phyloP scores from a whole-genome alignment of 2,113 vertebrate species.

The Stictonetta naevosa region DNA sequence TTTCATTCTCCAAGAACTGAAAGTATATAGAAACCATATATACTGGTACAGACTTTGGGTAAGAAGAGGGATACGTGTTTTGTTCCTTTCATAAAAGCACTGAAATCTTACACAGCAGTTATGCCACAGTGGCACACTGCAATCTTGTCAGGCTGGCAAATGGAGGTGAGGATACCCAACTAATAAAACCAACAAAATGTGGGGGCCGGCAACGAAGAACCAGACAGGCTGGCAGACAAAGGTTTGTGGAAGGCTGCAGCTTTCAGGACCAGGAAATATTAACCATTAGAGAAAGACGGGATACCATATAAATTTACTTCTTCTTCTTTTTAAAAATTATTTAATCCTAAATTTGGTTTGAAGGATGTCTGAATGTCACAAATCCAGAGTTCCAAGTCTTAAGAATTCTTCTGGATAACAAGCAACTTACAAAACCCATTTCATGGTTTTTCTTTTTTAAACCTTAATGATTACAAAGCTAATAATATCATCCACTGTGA shows the following conservation, averaged over 20 bases:
- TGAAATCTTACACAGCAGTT: not conserved
- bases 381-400: not conserved
- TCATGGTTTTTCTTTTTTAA: not conserved
- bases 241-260: not conserved
- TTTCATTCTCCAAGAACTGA: not conserved
- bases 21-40: not conserved
- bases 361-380: not conserved
- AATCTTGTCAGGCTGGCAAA: not conserved
- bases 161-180: not conserved
- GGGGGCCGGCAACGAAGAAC: not conserved
- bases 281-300: not conserved
- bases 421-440: not conserved
- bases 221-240: not conserved
- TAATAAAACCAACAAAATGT: too few species aligned
- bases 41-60: not conserved
- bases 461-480: not conserved
- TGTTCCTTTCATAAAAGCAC: not conserved
- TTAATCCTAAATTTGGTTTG: not conserved
- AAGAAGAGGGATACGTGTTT: not conserved
- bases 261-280: not conserved
- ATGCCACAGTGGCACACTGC: not conserved
- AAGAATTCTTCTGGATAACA: not conserved
- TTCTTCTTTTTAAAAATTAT: not conserved
- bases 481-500: not conserved
- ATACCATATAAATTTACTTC: not conserved